Evolutionary conservation across 2,888 invertebrate species (phyloP), one percentile per base, ranked within the genome.

Genomic region (Clitarchus hookeri): DNA sequence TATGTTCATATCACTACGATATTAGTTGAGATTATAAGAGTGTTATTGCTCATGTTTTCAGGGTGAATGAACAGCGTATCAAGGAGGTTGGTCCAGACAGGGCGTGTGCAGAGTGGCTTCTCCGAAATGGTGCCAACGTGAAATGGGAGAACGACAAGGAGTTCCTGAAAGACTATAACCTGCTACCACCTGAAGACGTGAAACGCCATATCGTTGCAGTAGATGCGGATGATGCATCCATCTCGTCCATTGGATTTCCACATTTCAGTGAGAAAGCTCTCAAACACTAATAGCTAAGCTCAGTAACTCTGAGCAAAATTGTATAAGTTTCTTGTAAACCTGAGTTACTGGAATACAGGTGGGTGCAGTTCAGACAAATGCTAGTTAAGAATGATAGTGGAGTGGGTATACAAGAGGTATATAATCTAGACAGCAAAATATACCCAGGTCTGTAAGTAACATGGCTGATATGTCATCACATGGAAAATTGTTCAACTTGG

Each of bases 31-130:
- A 36, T 36, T 36, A 36, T 36, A 1, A 36, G 36, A 36, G 36
- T 36, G 36, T 3, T 36, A 36, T 48, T 48, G 11, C 65, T 82
- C 9, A 12, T 82, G 27, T 23, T 84, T 84, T 48, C 87, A 93
- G 93, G 84, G 95, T 97, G 0, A 96, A 97, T 90, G 89, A 91
- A 4, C 93, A 94, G 0, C 93, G 97, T 77, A 92, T 96, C 77
- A 92, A 94, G 90, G 90, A 92, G 89, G 93, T 98, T 80, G 99
- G 99, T 0, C 95, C 98, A 0, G 97, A 99, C 90, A 93, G 97
- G 85, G 95, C 96, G 6, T 98, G 98, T 91, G 98, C 98, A 0
- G 99, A 99, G 91, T 99, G 99, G 99, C 92, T 99, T 11, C 92
- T 99, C 48, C 94, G 96, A 88, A 98, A 98, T 92, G 98, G 98